These are phyloP conservation scores for Macroglossus sobrinus DNA, from an alignment of 2,113 vertebrate genomes.

Conservation along the genomic window DNA sequence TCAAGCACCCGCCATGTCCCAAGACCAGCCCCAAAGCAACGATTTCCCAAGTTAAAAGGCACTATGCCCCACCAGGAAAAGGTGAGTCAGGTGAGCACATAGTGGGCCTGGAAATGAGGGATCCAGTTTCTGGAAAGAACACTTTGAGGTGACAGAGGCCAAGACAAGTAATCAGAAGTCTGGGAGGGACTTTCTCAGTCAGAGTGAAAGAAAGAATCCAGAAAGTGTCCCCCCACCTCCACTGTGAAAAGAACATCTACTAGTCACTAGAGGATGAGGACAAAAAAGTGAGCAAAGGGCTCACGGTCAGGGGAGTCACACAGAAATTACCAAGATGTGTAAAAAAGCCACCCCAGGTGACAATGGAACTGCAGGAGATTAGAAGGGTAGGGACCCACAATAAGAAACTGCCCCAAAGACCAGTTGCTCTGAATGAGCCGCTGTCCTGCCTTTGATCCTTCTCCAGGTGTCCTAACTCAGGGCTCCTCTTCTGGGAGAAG, in stretches of 20 bases:
- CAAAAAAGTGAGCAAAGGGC: not conserved
- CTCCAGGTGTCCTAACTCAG: not conserved
- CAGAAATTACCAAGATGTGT: not conserved
- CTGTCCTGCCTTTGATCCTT: not conserved
- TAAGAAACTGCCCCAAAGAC: not conserved
- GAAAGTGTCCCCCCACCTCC: not conserved
- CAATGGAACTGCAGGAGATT: not conserved
- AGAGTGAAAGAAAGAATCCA: not conserved
- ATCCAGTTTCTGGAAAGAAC: not conserved
- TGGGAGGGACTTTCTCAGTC: not conserved
- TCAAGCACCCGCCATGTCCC: not conserved
- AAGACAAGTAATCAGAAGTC: not conserved
- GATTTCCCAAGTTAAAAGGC: not conserved
- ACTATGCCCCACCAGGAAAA: not conserved
- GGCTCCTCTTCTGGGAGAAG: not conserved
- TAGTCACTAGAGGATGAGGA: not conserved
- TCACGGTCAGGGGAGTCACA: fast-evolving
- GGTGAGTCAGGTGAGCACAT: not conserved
- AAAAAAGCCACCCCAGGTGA: not conserved
- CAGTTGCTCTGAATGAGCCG: not conserved
- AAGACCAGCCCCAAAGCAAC: not conserved
- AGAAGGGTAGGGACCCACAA: not conserved
- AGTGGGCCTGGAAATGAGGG: not conserved
- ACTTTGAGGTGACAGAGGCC: not conserved
- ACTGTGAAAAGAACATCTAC: not conserved